These are phyloP conservation scores for Phrynosoma blainvillii DNA, from an alignment of 2,113 vertebrate species.

Conservation along the genomic window DNA sequence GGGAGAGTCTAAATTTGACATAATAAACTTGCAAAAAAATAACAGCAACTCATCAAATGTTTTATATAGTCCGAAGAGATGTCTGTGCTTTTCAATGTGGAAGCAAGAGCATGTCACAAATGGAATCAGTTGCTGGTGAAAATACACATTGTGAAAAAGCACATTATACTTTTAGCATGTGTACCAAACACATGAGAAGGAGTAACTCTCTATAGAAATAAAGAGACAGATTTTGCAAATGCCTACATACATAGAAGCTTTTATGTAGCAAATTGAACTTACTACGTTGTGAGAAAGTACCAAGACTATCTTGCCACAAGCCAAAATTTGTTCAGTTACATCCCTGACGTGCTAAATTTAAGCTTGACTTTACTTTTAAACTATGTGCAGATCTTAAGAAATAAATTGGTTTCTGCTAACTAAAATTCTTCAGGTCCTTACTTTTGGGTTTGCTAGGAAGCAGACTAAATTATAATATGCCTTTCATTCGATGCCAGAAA, in stretches of 20 bases:
- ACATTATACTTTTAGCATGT: neutral
- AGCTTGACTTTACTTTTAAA: slow-evolving; percentile 9
- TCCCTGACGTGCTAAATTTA: neutral
- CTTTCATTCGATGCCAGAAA: slow-evolving; percentile 41
- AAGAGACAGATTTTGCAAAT: neutral
- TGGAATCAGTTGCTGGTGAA: neutral
- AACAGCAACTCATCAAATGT: neutral
- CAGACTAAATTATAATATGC: neutral
- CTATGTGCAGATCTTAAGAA: neutral
- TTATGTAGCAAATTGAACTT: neutral
- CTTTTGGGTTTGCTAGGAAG: neutral
- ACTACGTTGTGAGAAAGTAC: neutral
- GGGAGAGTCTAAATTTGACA: neutral
- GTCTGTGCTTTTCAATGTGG: neutral
- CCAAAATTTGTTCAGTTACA: neutral
- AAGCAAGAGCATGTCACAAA: neutral
- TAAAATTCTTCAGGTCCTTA: neutral
- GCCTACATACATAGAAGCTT: neutral
- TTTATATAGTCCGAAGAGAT: neutral
- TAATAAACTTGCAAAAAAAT: neutral
- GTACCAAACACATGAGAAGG: neutral
- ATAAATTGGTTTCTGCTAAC: neutral
- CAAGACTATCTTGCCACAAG: neutral
- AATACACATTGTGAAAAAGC: neutral
- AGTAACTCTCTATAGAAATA: neutral